Conservation (phyloP, 2,888 invertebrate species). For the Pseudococcus longispinus region DNA sequence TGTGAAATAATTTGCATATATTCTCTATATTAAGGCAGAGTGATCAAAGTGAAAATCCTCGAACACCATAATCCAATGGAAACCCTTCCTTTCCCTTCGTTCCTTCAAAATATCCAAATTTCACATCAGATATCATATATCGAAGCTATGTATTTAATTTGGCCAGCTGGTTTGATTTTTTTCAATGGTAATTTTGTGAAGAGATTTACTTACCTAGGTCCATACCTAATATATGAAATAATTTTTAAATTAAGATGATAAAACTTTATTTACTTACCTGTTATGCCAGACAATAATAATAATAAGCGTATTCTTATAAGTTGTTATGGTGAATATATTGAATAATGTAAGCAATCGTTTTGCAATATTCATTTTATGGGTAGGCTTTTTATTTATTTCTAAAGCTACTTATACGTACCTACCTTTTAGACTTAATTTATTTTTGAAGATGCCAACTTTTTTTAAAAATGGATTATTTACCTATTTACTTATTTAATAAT, state of each 20-base stretch:
- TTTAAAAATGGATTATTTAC: neutral
- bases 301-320: neutral
- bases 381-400: neutral
- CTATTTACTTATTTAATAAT: neutral
- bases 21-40: too few relatives aligned
- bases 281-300: constrained; percentile 24
- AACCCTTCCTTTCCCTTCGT: too few relatives aligned
- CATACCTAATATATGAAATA: neutral
- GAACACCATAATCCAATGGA: too few relatives aligned
- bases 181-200: neutral
- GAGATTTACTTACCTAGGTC: neutral
- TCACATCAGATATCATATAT: too few relatives aligned
- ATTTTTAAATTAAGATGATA: neutral
- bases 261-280: neutral
- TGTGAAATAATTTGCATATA: too few relatives aligned
- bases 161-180: neutral
- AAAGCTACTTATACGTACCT: neutral
- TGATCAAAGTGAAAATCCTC: too few relatives aligned
- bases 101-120: too few relatives aligned
- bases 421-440: neutral
- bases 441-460: neutral
- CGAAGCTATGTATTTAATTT: neutral
- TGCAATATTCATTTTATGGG: neutral
- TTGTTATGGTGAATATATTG: constrained; percentile 16
- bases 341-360: neutral